These are phyloP conservation scores for Acanthurus tractus DNA, from an alignment of 2,797 vertebrate genomes.

Conservation along the genomic window DNA sequence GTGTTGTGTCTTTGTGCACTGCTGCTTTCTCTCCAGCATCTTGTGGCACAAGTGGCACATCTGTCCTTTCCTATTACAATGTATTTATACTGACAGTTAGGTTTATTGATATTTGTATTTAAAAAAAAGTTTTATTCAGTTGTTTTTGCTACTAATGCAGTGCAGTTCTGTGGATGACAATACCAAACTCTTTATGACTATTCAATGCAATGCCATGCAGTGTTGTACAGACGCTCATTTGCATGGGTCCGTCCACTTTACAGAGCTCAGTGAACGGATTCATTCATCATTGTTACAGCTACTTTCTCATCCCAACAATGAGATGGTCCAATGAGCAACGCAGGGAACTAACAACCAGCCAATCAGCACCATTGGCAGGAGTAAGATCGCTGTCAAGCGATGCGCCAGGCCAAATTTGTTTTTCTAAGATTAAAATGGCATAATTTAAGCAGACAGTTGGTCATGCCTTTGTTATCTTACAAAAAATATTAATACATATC, in stretches of 20 bases:
- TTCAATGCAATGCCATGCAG: not conserved
- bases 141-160: not conserved
- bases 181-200: not conserved
- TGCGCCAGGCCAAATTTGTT: too few species aligned
- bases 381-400: too few species aligned
- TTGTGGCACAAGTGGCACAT: not conserved
- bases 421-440: too few species aligned
- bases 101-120: not conserved
- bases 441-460: too few species aligned
- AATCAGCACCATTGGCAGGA: too few species aligned
- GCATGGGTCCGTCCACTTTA: too few species aligned
- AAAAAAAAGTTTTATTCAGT: not conserved
- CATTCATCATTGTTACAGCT: too few species aligned
- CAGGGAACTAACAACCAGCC: too few species aligned
- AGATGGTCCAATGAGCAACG: too few species aligned
- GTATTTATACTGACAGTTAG: not conserved
- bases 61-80: not conserved
- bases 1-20: slow-evolving; percentile 16
- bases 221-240: slow-evolving; percentile 1
- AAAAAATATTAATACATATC: too few species aligned
- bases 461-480: not conserved
- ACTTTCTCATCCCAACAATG: too few species aligned
- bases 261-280: too few species aligned
- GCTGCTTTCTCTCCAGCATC: slow-evolving; percentile 30
- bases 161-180: not conserved